These are phyloP conservation scores for Ashinkailepas kermadecensis DNA, from an alignment of 2,888 invertebrate genomes.

Conservation along the genomic window DNA sequence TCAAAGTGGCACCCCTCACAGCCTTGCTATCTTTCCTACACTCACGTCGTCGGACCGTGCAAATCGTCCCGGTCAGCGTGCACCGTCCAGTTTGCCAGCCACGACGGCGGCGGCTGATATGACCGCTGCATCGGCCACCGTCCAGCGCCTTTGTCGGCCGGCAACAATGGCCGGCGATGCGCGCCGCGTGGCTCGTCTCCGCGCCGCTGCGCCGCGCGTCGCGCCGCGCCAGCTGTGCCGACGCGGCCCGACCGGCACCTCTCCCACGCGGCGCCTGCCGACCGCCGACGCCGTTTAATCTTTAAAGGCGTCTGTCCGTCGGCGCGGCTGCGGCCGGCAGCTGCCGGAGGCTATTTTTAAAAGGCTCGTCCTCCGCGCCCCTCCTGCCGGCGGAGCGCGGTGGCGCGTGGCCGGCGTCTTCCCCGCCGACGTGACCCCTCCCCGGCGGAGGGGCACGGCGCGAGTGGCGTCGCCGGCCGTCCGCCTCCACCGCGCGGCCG, in stretches of 20 bases:
- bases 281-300: constrained; percentile 12
- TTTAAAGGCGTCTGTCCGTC: not conserved
- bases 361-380: not conserved
- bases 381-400: not conserved
- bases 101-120: no score
- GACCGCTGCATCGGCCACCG: no score
- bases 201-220: not conserved
- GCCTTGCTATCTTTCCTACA: no score
- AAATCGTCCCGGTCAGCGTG: no score
- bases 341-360: constrained; percentile 17
- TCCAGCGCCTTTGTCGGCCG: no score
- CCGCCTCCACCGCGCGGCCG: no score
- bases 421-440: constrained; percentile 3
- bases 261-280: not conserved
- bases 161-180: not conserved
- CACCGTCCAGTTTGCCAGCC: no score
- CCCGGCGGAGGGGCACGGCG: not conserved
- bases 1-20: no score
- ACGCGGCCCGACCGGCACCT: not conserved
- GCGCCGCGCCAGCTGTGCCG: not conserved
- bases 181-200: not conserved
- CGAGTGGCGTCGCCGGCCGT: no score
- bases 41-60: no score
- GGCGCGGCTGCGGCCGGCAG: not conserved
- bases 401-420: constrained; percentile 16